These are phyloP conservation scores for Speoplatyrhinus poulsoni DNA, from an alignment of 2,113 vertebrate species.

Conservation along the genomic window DNA sequence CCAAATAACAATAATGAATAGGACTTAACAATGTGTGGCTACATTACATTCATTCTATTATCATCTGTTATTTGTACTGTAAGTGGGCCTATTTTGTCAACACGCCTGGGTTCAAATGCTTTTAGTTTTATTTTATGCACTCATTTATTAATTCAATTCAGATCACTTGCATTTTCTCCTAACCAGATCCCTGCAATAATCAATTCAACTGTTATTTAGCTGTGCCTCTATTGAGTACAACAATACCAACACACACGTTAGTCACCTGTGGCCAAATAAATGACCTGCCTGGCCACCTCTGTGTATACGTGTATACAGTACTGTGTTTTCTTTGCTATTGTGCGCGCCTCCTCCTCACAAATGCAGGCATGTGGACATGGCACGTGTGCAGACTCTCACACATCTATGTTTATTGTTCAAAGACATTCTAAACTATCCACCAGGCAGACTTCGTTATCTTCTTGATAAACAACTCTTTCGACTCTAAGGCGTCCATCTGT, in stretches of 20 bases:
- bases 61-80: too few species aligned
- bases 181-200: neutral
- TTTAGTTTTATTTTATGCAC: too few species aligned
- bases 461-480: conserved; percentile 27
- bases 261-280: neutral
- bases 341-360: too few species aligned
- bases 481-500: conserved; percentile 15
- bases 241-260: neutral
- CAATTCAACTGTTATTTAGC: neutral
- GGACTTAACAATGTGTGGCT: too few species aligned
- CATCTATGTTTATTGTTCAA: conserved; percentile 16
- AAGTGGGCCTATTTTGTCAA: too few species aligned
- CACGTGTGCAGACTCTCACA: neutral
- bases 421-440: conserved; percentile 9
- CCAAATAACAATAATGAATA: too few species aligned
- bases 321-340: neutral
- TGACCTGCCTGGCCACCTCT: neutral
- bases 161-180: too few species aligned
- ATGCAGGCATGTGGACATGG: too few species aligned
- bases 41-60: too few species aligned
- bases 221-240: neutral
- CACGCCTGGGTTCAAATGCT: too few species aligned
- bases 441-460: conserved; percentile 7
- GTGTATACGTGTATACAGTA: too few species aligned
- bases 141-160: too few species aligned